Conservation (phyloP, 2,888 invertebrate genomes). For the Drosophila emarginata region DNA sequence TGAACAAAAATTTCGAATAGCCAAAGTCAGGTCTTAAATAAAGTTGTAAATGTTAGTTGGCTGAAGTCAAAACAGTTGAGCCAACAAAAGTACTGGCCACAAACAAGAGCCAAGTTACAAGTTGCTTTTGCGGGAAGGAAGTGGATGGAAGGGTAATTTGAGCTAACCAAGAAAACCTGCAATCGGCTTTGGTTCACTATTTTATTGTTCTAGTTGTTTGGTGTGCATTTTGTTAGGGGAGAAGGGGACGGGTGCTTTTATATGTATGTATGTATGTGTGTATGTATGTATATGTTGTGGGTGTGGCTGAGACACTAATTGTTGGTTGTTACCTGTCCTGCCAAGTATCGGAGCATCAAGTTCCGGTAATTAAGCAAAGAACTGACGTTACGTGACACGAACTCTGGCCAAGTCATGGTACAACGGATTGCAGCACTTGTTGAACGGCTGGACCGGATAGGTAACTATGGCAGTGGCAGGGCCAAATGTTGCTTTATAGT, state of each 20-base stretch:
- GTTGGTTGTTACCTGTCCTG: conserved; percentile 54
- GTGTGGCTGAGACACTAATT: conserved; percentile 67
- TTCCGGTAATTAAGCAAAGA: conserved; percentile 67
- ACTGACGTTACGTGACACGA: conserved; percentile 19
- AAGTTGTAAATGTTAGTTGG: conserved; percentile 59
- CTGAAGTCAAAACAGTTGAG: conserved; percentile 40
- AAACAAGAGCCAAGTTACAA: conserved; percentile 10
- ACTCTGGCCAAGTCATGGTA: conserved; percentile 1
- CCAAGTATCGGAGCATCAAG: conserved; percentile 32
- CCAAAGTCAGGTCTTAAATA: conserved; percentile 43
- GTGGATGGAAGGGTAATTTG: conserved; percentile 19
- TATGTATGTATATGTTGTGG: conserved; percentile 35
- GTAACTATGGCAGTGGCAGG: background rate
- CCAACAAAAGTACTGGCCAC: conserved; percentile 35
- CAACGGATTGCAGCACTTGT: conserved; percentile 2
- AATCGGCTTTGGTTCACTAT: conserved; percentile 8
- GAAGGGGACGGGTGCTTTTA: too few species aligned
- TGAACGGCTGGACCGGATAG: background rate
- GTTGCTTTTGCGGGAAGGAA: background rate
- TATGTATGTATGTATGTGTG: too few species aligned
- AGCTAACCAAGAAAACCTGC: conserved; percentile 3
- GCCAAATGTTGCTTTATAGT: background rate
- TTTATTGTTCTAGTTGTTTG: conserved; percentile 24
- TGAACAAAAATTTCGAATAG: background rate
- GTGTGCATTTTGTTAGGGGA: background rate